A percentile compares a stretch with the other conserved stretches of the same genome.
These are phyloP conservation scores for Drosophila anomalata DNA, from an alignment of 2,888 invertebrate genomes.

Conservation along the genomic window DNA sequence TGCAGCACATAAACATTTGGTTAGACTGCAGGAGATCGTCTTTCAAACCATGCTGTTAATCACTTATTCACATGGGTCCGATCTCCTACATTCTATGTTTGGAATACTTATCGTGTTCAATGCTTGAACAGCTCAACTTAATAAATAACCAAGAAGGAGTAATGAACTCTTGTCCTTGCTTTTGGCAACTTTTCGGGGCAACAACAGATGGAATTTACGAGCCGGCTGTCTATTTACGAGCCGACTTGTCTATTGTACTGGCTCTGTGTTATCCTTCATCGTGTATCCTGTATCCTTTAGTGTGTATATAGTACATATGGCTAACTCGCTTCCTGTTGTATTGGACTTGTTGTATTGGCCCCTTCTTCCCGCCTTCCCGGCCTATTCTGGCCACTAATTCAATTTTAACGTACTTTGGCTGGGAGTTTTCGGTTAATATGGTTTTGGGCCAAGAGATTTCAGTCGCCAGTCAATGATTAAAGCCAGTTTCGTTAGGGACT, in stretches of 20 bases:
- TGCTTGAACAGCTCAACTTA: not conserved
- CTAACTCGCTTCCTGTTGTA: conserved; percentile 14
- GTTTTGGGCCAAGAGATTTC: conserved; percentile 1
- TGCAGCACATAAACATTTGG: too few species aligned
- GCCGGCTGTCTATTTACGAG: not conserved
- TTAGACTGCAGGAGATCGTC: too few species aligned
- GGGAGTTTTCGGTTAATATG: conserved; percentile 14
- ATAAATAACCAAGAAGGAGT: not conserved
- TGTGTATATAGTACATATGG: conserved; percentile 22
- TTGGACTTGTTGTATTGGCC: not conserved
- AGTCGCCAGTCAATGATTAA: not conserved
- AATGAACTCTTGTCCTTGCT: conserved; percentile 41
- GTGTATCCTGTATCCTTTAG: not conserved
- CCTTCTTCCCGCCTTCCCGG: not conserved
- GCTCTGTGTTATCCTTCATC: not conserved
- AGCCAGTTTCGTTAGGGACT: not conserved
- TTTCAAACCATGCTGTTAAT: too few species aligned
- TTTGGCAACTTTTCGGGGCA: conserved; percentile 15
- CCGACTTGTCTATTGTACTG: conserved; percentile 1
- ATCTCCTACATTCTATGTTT: too few species aligned
- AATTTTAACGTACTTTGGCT: conserved; percentile 58
- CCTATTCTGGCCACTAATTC: conserved; percentile 51
- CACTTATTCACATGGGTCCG: too few species aligned
- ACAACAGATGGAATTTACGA: conserved; percentile 7
- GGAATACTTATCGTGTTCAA: too few species aligned